Percentiles rank a stretch among this genome's conserved stretches.
Evolutionary conservation across 1,140 invertebrate genomes (phyloP).

Genomic region (Hylaeus anthracinus): DNA sequence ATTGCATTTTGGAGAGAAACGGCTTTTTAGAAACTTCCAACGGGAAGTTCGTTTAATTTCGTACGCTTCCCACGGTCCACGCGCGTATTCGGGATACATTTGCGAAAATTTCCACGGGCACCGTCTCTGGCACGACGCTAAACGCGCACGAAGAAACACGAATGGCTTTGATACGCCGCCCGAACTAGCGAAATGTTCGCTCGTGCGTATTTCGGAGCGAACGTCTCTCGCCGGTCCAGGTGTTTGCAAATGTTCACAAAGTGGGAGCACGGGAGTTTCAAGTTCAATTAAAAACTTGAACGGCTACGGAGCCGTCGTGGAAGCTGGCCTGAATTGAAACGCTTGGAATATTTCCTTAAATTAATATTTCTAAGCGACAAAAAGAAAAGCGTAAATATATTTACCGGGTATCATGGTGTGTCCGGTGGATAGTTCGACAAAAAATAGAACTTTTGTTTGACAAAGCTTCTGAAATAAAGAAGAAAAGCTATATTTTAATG

Average conservation of each 20-base stretch:
- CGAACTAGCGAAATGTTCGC: slow-evolving; percentile 37
- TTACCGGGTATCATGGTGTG: no score
- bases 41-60: slow-evolving; percentile 34
- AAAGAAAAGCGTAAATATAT: no score
- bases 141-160: slow-evolving; percentile 31
- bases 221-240: slow-evolving; percentile 4
- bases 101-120: slow-evolving; percentile 31
- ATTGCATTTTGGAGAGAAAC: slow-evolving; percentile 2
- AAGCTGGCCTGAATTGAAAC: no score
- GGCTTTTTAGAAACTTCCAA: slow-evolving; percentile 25
- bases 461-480: no score
- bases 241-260: slow-evolving; percentile 16
- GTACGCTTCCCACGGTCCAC: not conserved
- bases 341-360: no score
- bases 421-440: no score
- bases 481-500: no score
- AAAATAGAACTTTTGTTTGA: no score
- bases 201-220: slow-evolving; percentile 10
- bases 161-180: slow-evolving; percentile 30
- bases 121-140: slow-evolving; percentile 1
- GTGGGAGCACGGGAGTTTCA: not conserved
- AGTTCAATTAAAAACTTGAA: slow-evolving; percentile 24
- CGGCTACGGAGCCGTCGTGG: no score
- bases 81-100: no score
- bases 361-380: no score